Percentiles rank a stretch among this genome's conserved stretches.
phyloP scores from a whole-genome alignment of 37 sponge, comb jelly and placozoan species.

The Cliona cf. orientalis region DNA sequence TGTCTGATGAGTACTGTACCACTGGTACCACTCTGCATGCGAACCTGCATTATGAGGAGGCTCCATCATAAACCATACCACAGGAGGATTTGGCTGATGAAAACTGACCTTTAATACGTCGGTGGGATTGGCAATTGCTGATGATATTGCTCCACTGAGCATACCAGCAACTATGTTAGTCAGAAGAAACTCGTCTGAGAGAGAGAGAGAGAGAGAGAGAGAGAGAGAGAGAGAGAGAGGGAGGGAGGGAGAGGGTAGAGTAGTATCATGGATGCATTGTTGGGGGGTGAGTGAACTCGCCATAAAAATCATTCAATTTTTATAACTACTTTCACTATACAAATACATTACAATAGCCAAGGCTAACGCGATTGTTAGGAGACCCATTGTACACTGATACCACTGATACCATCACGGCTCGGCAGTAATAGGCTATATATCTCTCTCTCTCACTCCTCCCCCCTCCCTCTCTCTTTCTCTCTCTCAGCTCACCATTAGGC shows the following conservation, averaged over 20 bases:
- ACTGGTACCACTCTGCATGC: slow-evolving; percentile 84
- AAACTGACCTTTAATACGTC: slow-evolving; percentile 86
- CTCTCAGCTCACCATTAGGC: slow-evolving; percentile 56
- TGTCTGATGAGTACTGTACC: no score
- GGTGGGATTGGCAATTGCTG: slow-evolving; percentile 90
- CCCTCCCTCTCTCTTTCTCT: not conserved
- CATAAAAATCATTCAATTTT: no score
- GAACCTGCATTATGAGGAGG: slow-evolving; percentile 50
- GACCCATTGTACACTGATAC: not conserved
- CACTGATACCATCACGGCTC: not conserved
- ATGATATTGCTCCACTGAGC: slow-evolving; percentile 77
- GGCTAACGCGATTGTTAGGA: no score
- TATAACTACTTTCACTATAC: no score
- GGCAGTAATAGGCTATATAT: no score
- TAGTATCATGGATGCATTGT: no score
- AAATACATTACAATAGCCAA: not conserved
- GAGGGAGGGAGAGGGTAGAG: slow-evolving; percentile 1
- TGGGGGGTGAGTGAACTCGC: no score
- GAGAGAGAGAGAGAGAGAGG: not conserved
- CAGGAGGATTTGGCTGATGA: not conserved
- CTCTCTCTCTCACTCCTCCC: not conserved
- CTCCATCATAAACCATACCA: not conserved
- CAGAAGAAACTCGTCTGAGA: slow-evolving; percentile 60
- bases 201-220: not conserved
- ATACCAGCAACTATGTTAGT: slow-evolving; percentile 78